These are phyloP conservation scores for Stegodyphus dumicola DNA, from an alignment of 1,140 invertebrate species.

Conservation along the genomic window DNA sequence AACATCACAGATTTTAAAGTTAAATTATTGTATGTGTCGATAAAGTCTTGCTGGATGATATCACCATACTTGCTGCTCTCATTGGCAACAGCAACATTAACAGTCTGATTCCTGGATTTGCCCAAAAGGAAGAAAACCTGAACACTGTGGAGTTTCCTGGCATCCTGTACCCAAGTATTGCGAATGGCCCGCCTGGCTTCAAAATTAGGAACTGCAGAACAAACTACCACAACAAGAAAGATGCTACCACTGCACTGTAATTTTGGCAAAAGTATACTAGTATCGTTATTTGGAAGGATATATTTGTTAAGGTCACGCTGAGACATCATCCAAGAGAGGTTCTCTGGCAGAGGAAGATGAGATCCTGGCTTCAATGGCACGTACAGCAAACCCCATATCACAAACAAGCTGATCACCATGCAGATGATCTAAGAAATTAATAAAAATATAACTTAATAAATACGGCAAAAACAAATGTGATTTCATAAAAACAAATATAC, in stretches of 20 bases:
- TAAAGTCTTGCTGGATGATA: slow-evolving; percentile 89
- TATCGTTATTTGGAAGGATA: slow-evolving; percentile 77
- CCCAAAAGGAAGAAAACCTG: slow-evolving; percentile 60
- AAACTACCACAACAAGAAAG: slow-evolving; percentile 80
- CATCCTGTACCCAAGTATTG: slow-evolving; percentile 78
- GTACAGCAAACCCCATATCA: slow-evolving; percentile 54
- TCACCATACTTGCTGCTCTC: slow-evolving; percentile 74
- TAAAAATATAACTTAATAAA: no score
- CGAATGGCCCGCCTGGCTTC: slow-evolving; percentile 77
- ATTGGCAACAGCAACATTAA: slow-evolving; percentile 30
- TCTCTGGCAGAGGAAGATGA: slow-evolving; percentile 10
- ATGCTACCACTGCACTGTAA: slow-evolving; percentile 60
- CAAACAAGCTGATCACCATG: slow-evolving; percentile 12
- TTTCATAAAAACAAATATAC: no score
- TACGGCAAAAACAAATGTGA: no score
- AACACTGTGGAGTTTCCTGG: not conserved
- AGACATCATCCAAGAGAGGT: slow-evolving; percentile 44
- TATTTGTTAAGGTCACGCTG: slow-evolving; percentile 76
- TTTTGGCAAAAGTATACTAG: slow-evolving; percentile 72
- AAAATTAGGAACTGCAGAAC: slow-evolving; percentile 78
- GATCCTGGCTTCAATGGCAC: slow-evolving; percentile 12
- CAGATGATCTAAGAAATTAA: not conserved
- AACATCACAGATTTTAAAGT: slow-evolving; percentile 89
- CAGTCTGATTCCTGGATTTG: slow-evolving; percentile 40
- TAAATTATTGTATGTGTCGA: slow-evolving; percentile 92